phyloP scores from a whole-genome alignment of 2,113 vertebrate species.

The Myodes glareolus region DNA sequence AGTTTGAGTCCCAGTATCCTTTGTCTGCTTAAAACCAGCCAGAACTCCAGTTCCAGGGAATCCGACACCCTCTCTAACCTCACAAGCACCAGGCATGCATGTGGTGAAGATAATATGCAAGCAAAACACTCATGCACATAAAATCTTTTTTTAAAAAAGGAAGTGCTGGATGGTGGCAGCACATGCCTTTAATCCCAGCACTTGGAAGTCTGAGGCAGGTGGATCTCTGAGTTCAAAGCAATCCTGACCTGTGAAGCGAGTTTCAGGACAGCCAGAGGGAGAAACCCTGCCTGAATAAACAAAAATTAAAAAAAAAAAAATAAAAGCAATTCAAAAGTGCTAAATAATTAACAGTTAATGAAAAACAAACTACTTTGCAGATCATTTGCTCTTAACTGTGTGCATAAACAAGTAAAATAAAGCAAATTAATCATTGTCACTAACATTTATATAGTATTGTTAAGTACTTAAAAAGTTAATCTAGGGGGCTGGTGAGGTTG shows the following conservation, averaged over 20 bases:
- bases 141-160: background rate
- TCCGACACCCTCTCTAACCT: background rate
- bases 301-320: background rate
- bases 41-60: background rate
- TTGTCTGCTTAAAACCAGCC: background rate
- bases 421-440: background rate
- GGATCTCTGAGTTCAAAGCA: too few relatives aligned
- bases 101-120: background rate
- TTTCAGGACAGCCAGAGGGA: too few relatives aligned
- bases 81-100: background rate
- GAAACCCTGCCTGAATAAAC: too few relatives aligned
- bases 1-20: background rate
- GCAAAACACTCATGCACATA: background rate
- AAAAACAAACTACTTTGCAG: background rate
- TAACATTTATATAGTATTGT: background rate
- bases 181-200: too few relatives aligned
- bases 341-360: background rate
- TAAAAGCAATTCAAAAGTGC: background rate
- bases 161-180: too few relatives aligned
- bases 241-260: too few relatives aligned
- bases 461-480: background rate
- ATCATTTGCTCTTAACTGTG: background rate
- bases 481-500: background rate
- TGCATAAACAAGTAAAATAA: slow-evolving; percentile 27
- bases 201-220: too few relatives aligned